A percentile compares a stretch with the other conserved stretches of the same genome.
Evolutionary conservation across 2,888 invertebrate species (phyloP).

Genomic region (Gastracanthus pulcherrimus): DNA sequence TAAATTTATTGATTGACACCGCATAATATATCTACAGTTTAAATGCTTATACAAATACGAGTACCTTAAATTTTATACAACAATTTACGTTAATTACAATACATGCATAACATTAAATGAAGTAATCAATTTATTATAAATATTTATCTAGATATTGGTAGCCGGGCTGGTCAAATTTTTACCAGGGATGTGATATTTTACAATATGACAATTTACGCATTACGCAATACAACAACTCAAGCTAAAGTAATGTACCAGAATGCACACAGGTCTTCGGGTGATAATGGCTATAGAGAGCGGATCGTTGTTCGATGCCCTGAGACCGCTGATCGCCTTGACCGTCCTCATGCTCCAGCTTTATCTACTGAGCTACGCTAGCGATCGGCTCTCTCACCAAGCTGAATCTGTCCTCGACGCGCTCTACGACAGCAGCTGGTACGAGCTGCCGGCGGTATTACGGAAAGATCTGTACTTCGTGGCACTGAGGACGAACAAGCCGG

Average conservation of each 20-base stretch:
- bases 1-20: no score
- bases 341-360: constrained; percentile 63
- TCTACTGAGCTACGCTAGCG: constrained; percentile 64
- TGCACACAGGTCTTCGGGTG: constrained; percentile 63
- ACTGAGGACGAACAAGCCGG: constrained; percentile 62
- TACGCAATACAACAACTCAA: neutral
- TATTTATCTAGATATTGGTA: no score
- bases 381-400: constrained; percentile 63
- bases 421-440: constrained; percentile 64
- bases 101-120: no score
- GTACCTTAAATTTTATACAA: no score
- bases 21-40: no score
- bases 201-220: no score
- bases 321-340: constrained; percentile 57
- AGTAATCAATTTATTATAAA: no score
- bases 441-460: constrained; percentile 60
- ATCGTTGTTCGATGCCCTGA: constrained; percentile 53
- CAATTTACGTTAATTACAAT: no score
- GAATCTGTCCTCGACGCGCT: constrained; percentile 61
- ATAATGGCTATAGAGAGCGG: constrained; percentile 58
- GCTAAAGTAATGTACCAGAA: neutral
- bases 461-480: constrained; percentile 63
- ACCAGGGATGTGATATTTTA: no score
- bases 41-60: no score
- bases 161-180: no score